Evolutionary conservation across 35 echinoderm and acorn worm species (phyloP).

Genomic region (Strongylocentrotus purpuratus): DNA sequence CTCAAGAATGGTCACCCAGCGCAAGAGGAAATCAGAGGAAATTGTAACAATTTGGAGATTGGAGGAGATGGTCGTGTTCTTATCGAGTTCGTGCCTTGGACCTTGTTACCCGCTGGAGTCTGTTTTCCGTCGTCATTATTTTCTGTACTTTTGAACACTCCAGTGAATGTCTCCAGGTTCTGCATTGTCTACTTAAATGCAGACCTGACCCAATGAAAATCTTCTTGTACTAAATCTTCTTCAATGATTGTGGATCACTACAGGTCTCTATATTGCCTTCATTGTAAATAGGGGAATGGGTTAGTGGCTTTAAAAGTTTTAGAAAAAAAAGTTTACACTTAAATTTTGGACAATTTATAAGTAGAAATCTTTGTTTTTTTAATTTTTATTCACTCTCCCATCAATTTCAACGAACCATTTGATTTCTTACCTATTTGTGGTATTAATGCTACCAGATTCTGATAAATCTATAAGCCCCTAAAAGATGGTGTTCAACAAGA

Average conservation of each 20-base stretch:
- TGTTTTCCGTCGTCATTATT: not conserved
- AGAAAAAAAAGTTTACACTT: not conserved
- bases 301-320: no score
- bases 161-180: not conserved
- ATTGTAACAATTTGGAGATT: conserved; percentile 32
- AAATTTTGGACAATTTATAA: not conserved
- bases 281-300: not conserved
- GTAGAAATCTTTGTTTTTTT: not conserved
- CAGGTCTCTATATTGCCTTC: not conserved
- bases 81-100: not conserved
- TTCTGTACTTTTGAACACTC: not conserved
- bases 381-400: not conserved
- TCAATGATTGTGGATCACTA: not conserved
- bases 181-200: no score
- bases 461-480: not conserved
- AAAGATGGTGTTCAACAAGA: not conserved
- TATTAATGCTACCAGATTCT: no score
- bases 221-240: not conserved
- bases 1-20: not conserved
- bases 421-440: not conserved
- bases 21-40: conserved; percentile 14
- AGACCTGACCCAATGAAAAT: not conserved
- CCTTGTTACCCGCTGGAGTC: not conserved
- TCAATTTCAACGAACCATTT: not conserved
- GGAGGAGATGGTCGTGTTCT: not conserved